phyloP scores from a whole-genome alignment of 2,888 invertebrate species.

The Ectemnius cavifrons region DNA sequence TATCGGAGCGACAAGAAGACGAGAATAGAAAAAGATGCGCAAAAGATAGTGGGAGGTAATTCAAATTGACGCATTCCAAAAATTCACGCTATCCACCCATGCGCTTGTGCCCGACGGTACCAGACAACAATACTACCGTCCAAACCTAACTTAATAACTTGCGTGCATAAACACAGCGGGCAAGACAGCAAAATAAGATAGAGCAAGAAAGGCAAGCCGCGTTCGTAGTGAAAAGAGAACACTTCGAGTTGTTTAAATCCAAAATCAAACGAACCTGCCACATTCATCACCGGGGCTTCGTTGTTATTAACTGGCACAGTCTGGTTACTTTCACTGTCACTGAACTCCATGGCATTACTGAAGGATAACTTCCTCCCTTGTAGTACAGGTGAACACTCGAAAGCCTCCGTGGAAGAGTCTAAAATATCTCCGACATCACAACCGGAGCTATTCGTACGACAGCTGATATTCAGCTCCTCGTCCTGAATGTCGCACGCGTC shows the following conservation, averaged over 20 bases:
- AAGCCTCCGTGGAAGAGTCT: constrained; percentile 82
- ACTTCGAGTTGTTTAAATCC: not conserved
- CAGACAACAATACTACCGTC: too few species aligned
- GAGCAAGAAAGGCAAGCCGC: not conserved
- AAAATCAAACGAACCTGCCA: constrained; percentile 68
- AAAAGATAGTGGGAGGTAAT: not conserved
- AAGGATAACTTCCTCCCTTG: constrained; percentile 83
- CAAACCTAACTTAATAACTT: too few species aligned
- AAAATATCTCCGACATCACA: constrained; percentile 83
- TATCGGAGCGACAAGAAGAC: not conserved
- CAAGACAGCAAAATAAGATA: not conserved
- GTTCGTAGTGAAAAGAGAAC: not conserved
- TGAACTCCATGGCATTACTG: constrained; percentile 78
- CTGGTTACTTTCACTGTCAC: constrained; percentile 69
- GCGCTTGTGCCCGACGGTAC: not conserved
- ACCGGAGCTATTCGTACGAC: constrained; percentile 78
- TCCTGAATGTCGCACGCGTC: constrained; percentile 76
- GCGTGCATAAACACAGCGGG: too few species aligned
- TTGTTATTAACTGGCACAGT: constrained; percentile 49
- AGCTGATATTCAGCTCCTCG: constrained; percentile 81
- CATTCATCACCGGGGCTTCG: constrained; percentile 60
- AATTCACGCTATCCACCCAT: not conserved
- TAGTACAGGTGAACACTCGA: constrained; percentile 80
- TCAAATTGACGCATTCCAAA: constrained; percentile 1
- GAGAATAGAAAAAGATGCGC: not conserved